These are phyloP conservation scores for Xiphophorus maculatus DNA, from an alignment of 2,113 vertebrate species.

Conservation along the genomic window DNA sequence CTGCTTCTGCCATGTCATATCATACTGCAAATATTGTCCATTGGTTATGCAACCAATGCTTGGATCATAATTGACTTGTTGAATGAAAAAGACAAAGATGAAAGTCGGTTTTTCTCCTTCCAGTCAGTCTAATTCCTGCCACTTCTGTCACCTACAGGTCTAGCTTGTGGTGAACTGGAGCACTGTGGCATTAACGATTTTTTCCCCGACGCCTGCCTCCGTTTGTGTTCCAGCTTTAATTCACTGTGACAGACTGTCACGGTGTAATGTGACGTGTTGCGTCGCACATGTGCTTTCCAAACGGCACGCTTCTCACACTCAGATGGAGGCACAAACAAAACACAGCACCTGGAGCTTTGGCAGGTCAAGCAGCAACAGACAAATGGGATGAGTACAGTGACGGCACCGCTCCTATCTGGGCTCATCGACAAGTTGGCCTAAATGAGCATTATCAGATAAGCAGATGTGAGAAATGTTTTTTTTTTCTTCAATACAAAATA, in stretches of 20 bases:
- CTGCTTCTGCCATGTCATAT: constrained; percentile 24
- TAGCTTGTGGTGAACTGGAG: constrained; percentile 4
- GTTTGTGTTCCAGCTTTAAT: constrained; percentile 58
- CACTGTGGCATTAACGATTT: constrained; percentile 51
- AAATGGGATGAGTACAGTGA: constrained; percentile 39
- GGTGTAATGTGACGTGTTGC: constrained; percentile 62
- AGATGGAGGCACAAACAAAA: constrained; percentile 48
- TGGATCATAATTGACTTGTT: constrained; percentile 7
- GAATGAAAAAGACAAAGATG: not conserved
- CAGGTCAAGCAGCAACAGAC: constrained; percentile 33
- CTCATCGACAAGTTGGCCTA: constrained; percentile 46
- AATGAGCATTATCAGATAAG: constrained; percentile 60
- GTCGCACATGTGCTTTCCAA: constrained; percentile 63
- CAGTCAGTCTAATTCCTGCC: not conserved
- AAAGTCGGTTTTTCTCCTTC: not conserved
- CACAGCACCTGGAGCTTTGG: constrained; percentile 53
- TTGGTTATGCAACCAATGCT: constrained; percentile 38
- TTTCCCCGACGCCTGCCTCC: constrained; percentile 39
- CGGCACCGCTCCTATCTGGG: constrained; percentile 6
- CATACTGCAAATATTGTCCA: constrained; percentile 27
- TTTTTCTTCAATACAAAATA: constrained; percentile 27
- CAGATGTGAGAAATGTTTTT: constrained; percentile 49
- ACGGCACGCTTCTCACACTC: constrained; percentile 51
- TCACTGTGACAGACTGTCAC: constrained; percentile 62
- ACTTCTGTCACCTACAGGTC: not conserved